Base-by-base conservation (phyloP, 2,888 invertebrate genomes). In the Agrochola lychnidis region DNA sequence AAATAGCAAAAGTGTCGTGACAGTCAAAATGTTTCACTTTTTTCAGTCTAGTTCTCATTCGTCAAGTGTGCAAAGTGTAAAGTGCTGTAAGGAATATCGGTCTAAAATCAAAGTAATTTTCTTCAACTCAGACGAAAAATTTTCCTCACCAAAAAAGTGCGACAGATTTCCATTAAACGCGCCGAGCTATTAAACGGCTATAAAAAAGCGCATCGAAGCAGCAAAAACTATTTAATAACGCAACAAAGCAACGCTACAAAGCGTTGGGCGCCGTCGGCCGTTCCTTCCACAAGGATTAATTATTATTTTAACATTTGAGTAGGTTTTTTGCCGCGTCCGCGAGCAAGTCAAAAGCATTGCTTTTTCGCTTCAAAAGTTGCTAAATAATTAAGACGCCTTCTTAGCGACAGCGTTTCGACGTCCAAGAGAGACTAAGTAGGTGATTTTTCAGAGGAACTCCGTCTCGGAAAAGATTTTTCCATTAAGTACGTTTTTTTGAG, bases 221-320 rank as follows among this genome's bases (percentile, higher is more conserved):
- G 92, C 93, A 94, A 92, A 93, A 96, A 95, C 96, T 96, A 96
- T 96, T 96, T 96, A 96, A 96, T 96, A 96, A 94, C 93, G 92
- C 92, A 91, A 85, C 91, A 94, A 94, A 96, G 87, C 94, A 92
- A 89, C 92, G 92, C 89, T 93, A 92, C 94, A 95, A 95, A 95
- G 95, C 91, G 86, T 45, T 79, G 81, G 81, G 79, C 79, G 78
- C 63, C 74, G 83, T 67, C 81, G 91, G 93, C 93, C 91, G 86
- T 87, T 87, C 88, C 84, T 90, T 90, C 92, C 91, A 89, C 92
- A 91, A 94, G 96, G 96, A 96, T 96, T 96, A 96, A 96, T 96
- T 96, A 96, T 96, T 96, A 96, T 96, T 96, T 96, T 96, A 96
- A 94, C 94, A 92, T 96, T 95, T 94, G 93, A 89, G 91, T 93